phyloP scores from a whole-genome alignment of 2,113 vertebrate species.

The Mustela lutreola region DNA sequence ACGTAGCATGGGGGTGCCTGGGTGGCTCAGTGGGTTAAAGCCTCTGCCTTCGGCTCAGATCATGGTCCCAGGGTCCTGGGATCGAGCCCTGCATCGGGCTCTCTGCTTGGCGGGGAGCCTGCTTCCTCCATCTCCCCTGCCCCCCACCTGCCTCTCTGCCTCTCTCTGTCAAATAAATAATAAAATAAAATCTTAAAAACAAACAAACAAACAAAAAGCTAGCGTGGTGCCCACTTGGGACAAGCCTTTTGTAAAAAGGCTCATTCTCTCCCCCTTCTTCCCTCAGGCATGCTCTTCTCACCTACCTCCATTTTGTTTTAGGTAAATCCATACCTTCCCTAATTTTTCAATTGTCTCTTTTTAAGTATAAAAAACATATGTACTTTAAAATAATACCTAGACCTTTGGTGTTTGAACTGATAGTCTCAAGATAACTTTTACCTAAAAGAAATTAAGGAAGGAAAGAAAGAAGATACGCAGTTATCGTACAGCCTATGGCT shows the following conservation, averaged over 20 bases:
- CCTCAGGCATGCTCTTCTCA: neutral
- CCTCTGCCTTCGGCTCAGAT: no score
- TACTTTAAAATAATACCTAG: neutral
- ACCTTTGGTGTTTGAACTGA: neutral
- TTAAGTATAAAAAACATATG: slow-evolving; percentile 7
- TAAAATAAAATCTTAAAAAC: no score
- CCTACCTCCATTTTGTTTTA: neutral
- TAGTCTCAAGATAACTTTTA: slow-evolving; percentile 26
- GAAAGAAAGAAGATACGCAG: neutral
- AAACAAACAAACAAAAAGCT: neutral
- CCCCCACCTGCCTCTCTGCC: no score
- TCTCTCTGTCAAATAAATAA: no score
- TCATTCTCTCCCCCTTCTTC: neutral
- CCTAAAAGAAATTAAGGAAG: neutral
- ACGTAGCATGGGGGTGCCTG: neutral
- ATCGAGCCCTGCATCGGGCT: no score
- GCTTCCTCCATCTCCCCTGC: no score
- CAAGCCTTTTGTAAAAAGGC: neutral
- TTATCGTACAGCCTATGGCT: neutral
- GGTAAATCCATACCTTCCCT: neutral
- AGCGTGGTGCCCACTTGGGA: neutral
- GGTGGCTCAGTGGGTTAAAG: neutral
- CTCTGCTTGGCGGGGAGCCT: no score
- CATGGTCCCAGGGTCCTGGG: no score
- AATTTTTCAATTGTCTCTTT: neutral